Percentiles rank a stretch among this genome's conserved stretches.
phyloP scores from a whole-genome alignment of 2,888 invertebrate genomes.

The Temnothorax ravouxi region DNA sequence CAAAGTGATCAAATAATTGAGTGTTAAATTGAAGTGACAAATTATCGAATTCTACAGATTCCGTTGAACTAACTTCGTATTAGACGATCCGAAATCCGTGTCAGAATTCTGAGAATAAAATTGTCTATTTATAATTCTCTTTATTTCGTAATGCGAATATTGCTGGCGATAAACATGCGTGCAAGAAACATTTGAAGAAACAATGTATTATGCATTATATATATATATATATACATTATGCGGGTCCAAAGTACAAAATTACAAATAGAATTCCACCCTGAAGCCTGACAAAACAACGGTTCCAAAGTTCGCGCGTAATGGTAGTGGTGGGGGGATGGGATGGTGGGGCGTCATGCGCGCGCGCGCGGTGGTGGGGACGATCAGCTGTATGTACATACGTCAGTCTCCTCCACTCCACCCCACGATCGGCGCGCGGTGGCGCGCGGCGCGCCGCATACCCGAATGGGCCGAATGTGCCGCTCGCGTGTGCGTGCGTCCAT shows the following conservation, averaged over 20 bases:
- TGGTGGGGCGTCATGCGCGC: too few relatives aligned
- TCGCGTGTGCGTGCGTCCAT: too few relatives aligned
- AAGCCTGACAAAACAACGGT: background rate
- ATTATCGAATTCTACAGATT: background rate
- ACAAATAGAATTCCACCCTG: background rate
- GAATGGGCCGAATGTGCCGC: too few relatives aligned
- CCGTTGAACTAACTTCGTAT: background rate
- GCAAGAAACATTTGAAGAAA: background rate
- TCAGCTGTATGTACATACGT: too few relatives aligned
- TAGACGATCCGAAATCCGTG: background rate
- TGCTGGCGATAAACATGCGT: too few relatives aligned
- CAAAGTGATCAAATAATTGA: background rate
- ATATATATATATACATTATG: background rate
- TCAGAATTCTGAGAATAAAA: background rate
- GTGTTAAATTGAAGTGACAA: background rate
- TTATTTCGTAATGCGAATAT: too few relatives aligned
- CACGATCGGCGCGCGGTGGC: too few relatives aligned
- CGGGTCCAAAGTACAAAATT: constrained; percentile 16
- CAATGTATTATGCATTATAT: background rate
- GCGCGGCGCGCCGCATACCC: too few relatives aligned
- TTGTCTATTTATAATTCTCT: background rate
- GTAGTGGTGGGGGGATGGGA: too few relatives aligned
- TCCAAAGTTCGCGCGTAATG: background rate
- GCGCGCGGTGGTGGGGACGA: too few relatives aligned
- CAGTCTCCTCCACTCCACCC: too few relatives aligned